Evolutionary conservation across 2,113 vertebrate species (phyloP).

Genomic region (Protomyctophum bolini): DNA sequence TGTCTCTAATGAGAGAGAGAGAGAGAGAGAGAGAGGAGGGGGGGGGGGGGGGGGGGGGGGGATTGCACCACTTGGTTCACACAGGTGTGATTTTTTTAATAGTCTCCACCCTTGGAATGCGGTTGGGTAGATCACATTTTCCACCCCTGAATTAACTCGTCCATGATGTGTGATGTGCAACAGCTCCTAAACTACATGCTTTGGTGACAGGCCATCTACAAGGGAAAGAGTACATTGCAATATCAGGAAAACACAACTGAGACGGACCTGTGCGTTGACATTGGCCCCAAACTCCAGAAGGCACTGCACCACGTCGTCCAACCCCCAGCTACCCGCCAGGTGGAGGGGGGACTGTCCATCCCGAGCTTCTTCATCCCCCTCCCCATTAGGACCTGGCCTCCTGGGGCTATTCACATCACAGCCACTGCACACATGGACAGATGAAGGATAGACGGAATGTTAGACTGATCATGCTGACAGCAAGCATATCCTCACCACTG

Average conservation of each 20-base stretch:
- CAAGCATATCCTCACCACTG: too few species aligned
- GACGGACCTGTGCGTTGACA: conserved; percentile 91
- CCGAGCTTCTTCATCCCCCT: conserved; percentile 94
- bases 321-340: conserved; percentile 92
- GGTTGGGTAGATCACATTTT: too few species aligned
- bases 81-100: too few species aligned
- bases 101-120: too few species aligned
- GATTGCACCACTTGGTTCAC: too few species aligned
- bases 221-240: neutral
- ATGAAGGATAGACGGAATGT: neutral
- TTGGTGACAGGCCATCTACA: neutral
- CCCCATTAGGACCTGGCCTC: conserved; percentile 88
- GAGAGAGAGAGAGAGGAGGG: too few species aligned
- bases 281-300: conserved; percentile 97
- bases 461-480: neutral
- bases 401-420: conserved; percentile 95
- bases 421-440: conserved; percentile 75
- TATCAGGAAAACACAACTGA: neutral
- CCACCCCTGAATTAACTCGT: too few species aligned
- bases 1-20: too few species aligned
- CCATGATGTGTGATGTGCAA: neutral
- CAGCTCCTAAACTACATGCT: neutral
- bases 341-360: conserved; percentile 95
- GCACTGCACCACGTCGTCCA: conserved; percentile 95
- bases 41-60: too few species aligned